These are phyloP conservation scores for Ommatoiulus sabulosus DNA, from an alignment of 2,888 invertebrate species.

Conservation along the genomic window DNA sequence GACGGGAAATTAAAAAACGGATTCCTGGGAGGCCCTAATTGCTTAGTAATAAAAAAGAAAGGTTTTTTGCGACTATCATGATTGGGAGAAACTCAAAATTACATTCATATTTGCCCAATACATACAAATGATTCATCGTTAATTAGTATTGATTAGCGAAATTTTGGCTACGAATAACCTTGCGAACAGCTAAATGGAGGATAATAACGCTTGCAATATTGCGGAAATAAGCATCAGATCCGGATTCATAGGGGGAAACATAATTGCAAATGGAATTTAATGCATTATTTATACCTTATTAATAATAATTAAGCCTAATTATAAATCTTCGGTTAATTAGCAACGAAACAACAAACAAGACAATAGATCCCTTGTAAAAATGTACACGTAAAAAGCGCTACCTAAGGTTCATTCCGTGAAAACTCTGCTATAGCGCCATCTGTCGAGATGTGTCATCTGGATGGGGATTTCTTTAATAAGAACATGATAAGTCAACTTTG, in stretches of 20 bases:
- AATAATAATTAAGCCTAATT: background rate
- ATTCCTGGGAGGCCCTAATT: background rate
- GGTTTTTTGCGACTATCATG: background rate
- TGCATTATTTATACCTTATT: background rate
- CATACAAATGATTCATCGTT: background rate
- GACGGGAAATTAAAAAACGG: background rate
- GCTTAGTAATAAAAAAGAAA: background rate
- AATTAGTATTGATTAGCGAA: conserved; percentile 2
- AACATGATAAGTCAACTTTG: too few species aligned
- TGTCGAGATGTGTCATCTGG: too few species aligned
- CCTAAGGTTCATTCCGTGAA: too few species aligned
- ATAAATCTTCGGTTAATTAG: background rate
- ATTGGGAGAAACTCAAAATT: background rate
- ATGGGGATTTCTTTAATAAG: too few species aligned
- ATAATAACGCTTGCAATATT: background rate
- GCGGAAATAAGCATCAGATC: conserved; percentile 3
- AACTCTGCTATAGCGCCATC: too few species aligned
- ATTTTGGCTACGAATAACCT: background rate
- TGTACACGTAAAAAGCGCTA: too few species aligned
- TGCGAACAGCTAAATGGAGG: background rate
- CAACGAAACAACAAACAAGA: background rate
- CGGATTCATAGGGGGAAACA: background rate
- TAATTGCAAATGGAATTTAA: background rate
- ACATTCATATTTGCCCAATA: background rate
- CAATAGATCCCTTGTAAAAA: background rate